Evolutionary conservation across 1,140 invertebrate species (phyloP).

Genomic region (Melitaea cinxia): DNA sequence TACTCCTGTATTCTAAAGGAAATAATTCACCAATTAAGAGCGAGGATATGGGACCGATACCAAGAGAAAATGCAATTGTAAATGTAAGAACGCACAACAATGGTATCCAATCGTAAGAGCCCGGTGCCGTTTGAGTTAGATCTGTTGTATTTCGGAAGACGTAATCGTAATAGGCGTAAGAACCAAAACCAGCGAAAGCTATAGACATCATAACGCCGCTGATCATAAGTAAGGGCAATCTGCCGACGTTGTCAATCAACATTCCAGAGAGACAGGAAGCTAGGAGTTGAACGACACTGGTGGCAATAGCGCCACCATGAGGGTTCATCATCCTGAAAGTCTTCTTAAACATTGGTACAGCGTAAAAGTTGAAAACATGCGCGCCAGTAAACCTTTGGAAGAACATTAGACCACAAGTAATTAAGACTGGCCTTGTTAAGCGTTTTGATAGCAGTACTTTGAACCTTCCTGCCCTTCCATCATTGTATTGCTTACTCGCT

Average conservation of each 20-base stretch:
- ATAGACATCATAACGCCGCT: conserved; percentile 92
- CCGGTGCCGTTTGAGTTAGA: conserved; percentile 57
- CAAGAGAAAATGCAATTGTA: conserved; percentile 92
- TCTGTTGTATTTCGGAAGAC: conserved; percentile 73
- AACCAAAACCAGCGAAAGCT: conserved; percentile 89
- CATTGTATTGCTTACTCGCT: conserved; percentile 74
- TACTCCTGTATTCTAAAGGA: conserved; percentile 91
- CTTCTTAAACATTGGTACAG: conserved; percentile 90
- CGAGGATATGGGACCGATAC: conserved; percentile 95
- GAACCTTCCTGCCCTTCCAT: conserved; percentile 59
- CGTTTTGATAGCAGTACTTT: conserved; percentile 82
- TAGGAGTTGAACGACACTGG: conserved; percentile 89
- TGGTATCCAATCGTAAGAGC: conserved; percentile 89
- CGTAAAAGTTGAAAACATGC: conserved; percentile 92
- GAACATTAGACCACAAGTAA: conserved; percentile 92
- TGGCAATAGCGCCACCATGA: conserved; percentile 90
- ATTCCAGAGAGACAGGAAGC: conserved; percentile 90
- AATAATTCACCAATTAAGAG: conserved; percentile 94
- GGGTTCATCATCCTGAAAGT: conserved; percentile 90
- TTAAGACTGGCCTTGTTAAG: conserved; percentile 86
- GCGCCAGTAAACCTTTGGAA: conserved; percentile 92
- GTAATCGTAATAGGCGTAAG: conserved; percentile 89
- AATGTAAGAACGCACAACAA: conserved; percentile 91
- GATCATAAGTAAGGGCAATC: conserved; percentile 89
- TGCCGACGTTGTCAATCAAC: conserved; percentile 89